phyloP scores from a whole-genome alignment of 2,888 invertebrate genomes.

The Adineta ricciae region DNA sequence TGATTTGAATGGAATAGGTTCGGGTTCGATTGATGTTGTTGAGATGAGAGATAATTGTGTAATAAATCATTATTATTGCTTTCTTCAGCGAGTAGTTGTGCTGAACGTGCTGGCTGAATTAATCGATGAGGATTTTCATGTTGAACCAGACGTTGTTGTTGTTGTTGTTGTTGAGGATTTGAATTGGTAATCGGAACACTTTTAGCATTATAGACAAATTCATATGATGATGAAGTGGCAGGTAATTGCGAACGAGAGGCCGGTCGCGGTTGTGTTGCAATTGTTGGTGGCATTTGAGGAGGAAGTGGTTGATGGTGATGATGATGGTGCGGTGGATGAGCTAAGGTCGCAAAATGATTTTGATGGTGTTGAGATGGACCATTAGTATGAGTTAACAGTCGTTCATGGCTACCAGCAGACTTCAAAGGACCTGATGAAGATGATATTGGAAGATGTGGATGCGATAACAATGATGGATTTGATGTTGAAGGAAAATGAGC shows the following conservation, averaged over 20 bases:
- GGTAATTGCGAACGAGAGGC: not conserved
- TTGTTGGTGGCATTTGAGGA: not conserved
- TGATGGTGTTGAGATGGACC: not conserved
- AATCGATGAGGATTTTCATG: not conserved
- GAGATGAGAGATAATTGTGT: not conserved
- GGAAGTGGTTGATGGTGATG: not conserved
- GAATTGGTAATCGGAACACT: not conserved
- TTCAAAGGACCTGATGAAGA: not conserved
- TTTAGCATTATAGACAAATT: constrained; percentile 17
- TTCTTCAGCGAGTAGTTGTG: not conserved
- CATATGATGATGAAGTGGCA: not conserved
- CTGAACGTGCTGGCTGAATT: constrained; percentile 9
- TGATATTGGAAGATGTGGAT: not conserved
- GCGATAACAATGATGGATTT: not conserved
- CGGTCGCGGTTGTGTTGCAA: not conserved
- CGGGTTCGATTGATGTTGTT: constrained; percentile 16
- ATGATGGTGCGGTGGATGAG: constrained; percentile 1
- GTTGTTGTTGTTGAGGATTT: not conserved
- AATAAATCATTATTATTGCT: not conserved
- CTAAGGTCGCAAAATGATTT: not conserved
- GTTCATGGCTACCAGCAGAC: not conserved
- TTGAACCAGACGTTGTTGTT: not conserved
- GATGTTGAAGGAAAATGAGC: constrained; percentile 1
- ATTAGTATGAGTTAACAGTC: not conserved
- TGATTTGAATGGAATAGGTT: not conserved